Base-by-base conservation (phyloP, 2,113 vertebrate genomes). In the Rhadina sibilatrix region DNA sequence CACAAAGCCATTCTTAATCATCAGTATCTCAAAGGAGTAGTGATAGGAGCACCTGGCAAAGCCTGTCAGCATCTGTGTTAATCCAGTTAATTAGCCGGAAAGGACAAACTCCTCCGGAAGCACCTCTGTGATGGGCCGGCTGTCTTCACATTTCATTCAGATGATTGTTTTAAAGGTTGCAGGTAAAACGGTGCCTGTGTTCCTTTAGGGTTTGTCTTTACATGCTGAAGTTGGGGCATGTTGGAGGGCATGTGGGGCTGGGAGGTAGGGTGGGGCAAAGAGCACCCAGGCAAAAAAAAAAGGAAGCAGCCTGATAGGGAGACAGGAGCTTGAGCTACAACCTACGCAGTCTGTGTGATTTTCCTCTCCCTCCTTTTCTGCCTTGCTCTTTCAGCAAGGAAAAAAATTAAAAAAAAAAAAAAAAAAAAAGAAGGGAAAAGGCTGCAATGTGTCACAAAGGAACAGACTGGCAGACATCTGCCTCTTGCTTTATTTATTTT, bases 391-490 rank as follows among this genome's bases (percentile, higher is more conserved):
- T 90, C 81, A 83, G 78, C 33, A 59, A 83, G 17, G 13, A 24
- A 30, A 7, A 16, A 27, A 46, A 59, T 10, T 47, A 37, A 44
- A 52, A 42, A 54, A 54, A 47, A 37, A n/a, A n/a, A 19, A 6
- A 21, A 18, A 37, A 54, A 17, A 49, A 37, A 54, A 46, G 11
- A 8, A 23, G 37, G 22, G 15, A 80, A 89, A 88, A 94, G 57
- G 63, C 93, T 94, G 94, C 75, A 97, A 93, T 93, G 90, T 98
- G 97, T 97, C 97, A 96, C 94, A 90, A 93, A 97, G 87, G 97
- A 98, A 98, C 98, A 98, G 98, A 98, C 97, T 98, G 98, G 96
- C 96, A 97, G 97, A 98, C 98, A 98, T 97, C 98, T 98, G 98
- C 96, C 97, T 98, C 97, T 97, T 97, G 90, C 96, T 94, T 97